Evolutionary conservation across 1,140 invertebrate genomes (phyloP).

Genomic region (Oryctes rhinoceros): DNA sequence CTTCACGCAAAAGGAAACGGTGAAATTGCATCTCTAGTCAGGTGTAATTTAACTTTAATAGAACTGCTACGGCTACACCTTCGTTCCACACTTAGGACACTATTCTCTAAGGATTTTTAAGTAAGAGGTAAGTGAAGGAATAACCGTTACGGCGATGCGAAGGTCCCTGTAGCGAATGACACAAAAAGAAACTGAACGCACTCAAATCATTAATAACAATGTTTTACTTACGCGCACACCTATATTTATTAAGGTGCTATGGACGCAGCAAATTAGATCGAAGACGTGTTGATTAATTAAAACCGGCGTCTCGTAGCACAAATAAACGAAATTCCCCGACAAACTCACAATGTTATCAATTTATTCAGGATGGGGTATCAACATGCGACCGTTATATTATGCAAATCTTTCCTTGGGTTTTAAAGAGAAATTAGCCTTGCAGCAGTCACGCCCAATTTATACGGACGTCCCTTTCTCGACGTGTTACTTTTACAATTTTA

Average conservation of each 20-base stretch:
- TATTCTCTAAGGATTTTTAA: neutral
- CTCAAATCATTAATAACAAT: neutral
- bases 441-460: slow-evolving; percentile 1
- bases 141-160: neutral
- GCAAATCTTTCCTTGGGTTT: slow-evolving; percentile 5
- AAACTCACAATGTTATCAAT: neutral
- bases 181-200: neutral
- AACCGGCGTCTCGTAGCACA: neutral
- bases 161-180: neutral
- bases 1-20: neutral
- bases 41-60: neutral
- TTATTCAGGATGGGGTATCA: neutral
- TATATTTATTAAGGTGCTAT: neutral
- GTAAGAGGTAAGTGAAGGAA: neutral
- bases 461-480: neutral
- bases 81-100: neutral
- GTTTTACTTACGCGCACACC: neutral
- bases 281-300: neutral
- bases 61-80: neutral
- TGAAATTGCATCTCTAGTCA: neutral
- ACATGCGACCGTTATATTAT: slow-evolving; percentile 10
- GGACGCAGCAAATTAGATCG: neutral
- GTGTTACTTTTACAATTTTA: slow-evolving; percentile 2
- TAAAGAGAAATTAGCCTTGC: slow-evolving; percentile 5
- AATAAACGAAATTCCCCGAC: neutral